phyloP scores from a whole-genome alignment of 23 tunicate genomes.

The Diplosoma virens region DNA sequence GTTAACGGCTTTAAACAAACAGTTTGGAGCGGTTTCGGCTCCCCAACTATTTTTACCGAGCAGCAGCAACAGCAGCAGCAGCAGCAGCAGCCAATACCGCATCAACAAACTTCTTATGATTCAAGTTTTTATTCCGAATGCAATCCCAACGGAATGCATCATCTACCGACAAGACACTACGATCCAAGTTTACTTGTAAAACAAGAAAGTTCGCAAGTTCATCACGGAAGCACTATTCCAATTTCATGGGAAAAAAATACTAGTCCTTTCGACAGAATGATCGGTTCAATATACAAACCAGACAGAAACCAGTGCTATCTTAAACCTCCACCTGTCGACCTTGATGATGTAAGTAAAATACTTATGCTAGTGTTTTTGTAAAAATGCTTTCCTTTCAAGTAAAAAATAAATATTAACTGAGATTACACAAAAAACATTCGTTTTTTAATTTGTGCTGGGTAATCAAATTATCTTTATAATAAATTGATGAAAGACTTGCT shows the following conservation, averaged over 20 bases:
- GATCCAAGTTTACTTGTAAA: constrained; percentile 35
- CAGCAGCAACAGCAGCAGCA: constrained; percentile 11
- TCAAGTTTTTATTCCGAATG: constrained; percentile 1
- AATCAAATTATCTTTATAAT: no score
- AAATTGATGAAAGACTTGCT: no score
- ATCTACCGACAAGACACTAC: constrained; percentile 12
- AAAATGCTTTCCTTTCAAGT: no score
- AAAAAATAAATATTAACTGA: no score
- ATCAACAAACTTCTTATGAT: constrained; percentile 11
- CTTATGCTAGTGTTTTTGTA: no score
- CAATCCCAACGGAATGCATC: not conserved
- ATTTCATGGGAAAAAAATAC: constrained; percentile 13
- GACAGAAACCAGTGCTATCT: constrained; percentile 23
- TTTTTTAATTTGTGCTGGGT: no score
- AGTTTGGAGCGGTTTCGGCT: constrained; percentile 11
- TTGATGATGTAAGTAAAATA: constrained; percentile 68
- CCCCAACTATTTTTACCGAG: not conserved
- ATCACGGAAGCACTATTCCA: not conserved
- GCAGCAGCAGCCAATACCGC: not conserved
- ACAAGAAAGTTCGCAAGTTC: not conserved
- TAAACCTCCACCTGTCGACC: constrained; percentile 65
- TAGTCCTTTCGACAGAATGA: constrained; percentile 4
- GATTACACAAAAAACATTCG: no score
- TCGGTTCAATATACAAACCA: constrained; percentile 17
- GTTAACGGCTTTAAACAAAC: not conserved